These are phyloP conservation scores for Theristicus caerulescens DNA, from an alignment of 2,113 vertebrate species.

Conservation along the genomic window DNA sequence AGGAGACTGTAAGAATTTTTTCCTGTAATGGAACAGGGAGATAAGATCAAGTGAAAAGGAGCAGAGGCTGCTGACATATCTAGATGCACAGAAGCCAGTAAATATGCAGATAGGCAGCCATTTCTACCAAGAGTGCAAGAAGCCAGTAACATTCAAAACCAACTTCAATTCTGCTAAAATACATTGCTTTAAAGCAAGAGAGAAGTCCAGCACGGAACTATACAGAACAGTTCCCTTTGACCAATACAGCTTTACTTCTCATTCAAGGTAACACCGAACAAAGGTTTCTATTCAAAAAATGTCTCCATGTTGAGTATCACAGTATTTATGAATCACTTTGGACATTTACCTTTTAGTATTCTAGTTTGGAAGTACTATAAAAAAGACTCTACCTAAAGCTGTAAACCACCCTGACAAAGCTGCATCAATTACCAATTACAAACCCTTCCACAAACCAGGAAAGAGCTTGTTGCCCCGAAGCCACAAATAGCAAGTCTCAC, in stretches of 20 bases:
- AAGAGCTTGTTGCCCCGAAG: not conserved
- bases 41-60: conserved; percentile 15
- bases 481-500: not conserved
- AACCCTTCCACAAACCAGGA: not conserved
- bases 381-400: not conserved
- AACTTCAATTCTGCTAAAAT: not conserved
- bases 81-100: not conserved
- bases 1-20: not conserved
- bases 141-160: not conserved
- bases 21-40: conserved; percentile 4
- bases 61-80: not conserved
- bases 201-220: not conserved
- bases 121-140: not conserved
- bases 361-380: not conserved
- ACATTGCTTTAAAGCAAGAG: not conserved
- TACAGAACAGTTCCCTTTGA: not conserved
- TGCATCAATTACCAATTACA: not conserved
- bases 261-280: not conserved
- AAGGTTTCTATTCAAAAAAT: not conserved
- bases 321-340: not conserved
- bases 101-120: not conserved
- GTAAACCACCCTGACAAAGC: not conserved
- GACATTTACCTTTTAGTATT: not conserved
- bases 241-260: not conserved
- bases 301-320: not conserved